Conservation (phyloP, 2,888 invertebrate species). For the Euphydryas editha region DNA sequence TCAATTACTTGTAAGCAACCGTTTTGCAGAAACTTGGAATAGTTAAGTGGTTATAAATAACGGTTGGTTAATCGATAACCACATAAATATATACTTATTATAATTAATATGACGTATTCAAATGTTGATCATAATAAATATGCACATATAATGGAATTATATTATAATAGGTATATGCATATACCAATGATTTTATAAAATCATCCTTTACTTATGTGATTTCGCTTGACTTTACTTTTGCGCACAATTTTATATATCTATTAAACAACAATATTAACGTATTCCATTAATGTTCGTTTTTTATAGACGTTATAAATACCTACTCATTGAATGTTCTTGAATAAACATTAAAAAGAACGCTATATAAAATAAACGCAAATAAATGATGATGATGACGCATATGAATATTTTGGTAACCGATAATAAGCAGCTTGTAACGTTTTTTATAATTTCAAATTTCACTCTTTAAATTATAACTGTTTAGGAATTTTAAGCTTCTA, state of each 20-base stretch:
- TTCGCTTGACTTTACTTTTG: no score
- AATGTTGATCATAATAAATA: constrained; percentile 4
- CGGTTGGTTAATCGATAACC: constrained; percentile 14
- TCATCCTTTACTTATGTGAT: no score
- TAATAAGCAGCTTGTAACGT: no score
- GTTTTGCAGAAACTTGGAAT: constrained; percentile 21
- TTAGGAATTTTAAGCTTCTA: no score
- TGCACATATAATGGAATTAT: background rate
- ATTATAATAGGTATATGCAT: no score
- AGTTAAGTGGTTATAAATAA: constrained; percentile 22
- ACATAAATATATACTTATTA: background rate
- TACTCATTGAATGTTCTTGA: background rate
- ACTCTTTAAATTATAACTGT: no score
- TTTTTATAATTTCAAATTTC: no score
- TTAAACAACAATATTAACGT: no score
- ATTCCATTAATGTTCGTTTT: background rate
- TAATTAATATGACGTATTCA: background rate
- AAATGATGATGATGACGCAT: background rate
- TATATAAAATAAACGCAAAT: background rate
- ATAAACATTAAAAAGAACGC: no score
- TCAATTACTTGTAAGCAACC: constrained; percentile 35
- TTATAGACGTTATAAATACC: background rate
- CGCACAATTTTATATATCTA: no score
- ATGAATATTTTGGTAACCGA: background rate
- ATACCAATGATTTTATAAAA: no score